Evolutionary conservation across 2,888 invertebrate genomes (phyloP), one percentile per base, ranked within the genome.

Genomic region (Apodemia zela): DNA sequence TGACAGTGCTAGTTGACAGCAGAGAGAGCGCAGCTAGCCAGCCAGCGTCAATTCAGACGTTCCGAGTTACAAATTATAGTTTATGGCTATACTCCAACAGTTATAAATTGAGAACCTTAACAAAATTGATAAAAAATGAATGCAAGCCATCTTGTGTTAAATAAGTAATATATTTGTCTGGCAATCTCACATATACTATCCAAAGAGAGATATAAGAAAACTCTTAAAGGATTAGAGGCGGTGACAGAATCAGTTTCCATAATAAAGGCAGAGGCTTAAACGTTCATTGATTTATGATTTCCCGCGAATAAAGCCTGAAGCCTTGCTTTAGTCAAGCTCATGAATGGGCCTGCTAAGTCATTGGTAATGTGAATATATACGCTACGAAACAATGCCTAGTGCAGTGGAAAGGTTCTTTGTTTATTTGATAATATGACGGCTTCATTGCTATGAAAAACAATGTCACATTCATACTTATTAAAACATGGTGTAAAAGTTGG

Each of bases 251-350:
- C 80, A 75, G 81, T 78, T 80, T 78, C 75, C 80, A 86, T 83
- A 86, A 81, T 80, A 77, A 84, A 82, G 81, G 80, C 73, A 69
- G 68, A 71, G 73, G 73, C 78, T 77, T 75, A 75, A 62, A 70
- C 73, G 74, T 70, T 78, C 81, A 87, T 88, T 89, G 89, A 89
- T 89, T 89, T 89, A 89, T 89, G 81, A 77, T 75, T 77, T 73
- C 75, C 74, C 70, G 87, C 87, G 81, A 89, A 87, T 88, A 86
- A 87, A 83, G 78, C 80, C 75, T 67, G 63, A 58, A 63, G 59
- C 60, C 62, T 63, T 57, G 65, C 66, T 67, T 68, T 68, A 68
- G 67, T 68, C 69, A 66, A 66, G 66, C 61, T 58, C 67, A 59
- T 69, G 68, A 72, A 73, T 69, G 69, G 67, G 62, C 62, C 54